Percentiles rank a stretch among this genome's conserved stretches.
Conservation (phyloP, 2,888 invertebrate genomes). For the Tinea semifulvella region DNA sequence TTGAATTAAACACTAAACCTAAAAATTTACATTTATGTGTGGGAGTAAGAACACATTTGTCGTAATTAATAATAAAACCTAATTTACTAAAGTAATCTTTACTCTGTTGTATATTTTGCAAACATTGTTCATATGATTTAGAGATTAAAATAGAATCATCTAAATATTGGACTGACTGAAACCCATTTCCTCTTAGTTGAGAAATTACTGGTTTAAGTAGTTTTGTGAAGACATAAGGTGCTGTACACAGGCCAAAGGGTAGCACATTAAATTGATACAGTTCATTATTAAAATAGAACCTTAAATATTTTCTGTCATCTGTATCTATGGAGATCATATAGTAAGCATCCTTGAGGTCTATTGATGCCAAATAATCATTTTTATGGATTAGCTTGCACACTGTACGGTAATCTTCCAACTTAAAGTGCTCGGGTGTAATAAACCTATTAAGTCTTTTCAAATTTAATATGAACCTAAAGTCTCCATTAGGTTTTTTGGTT, state of each 20-base stretch:
- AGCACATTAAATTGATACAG: slow-evolving; percentile 9
- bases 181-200: slow-evolving; percentile 1
- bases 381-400: slow-evolving; percentile 9
- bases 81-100: slow-evolving; percentile 15
- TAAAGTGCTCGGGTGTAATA: slow-evolving; percentile 6
- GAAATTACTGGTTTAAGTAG: slow-evolving; percentile 7
- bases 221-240: slow-evolving; percentile 11
- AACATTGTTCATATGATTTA: slow-evolving; percentile 15
- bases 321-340: slow-evolving; percentile 5
- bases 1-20: slow-evolving; percentile 18
- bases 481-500: slow-evolving; percentile 13
- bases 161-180: slow-evolving; percentile 14
- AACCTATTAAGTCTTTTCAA: slow-evolving; percentile 15
- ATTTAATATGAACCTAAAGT: slow-evolving; percentile 13
- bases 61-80: slow-evolving; percentile 20
- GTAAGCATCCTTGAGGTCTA: slow-evolving; percentile 12
- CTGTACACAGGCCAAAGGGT: slow-evolving; percentile 7
- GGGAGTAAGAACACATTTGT: slow-evolving; percentile 17
- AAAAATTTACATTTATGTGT: slow-evolving; percentile 16
- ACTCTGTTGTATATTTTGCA: slow-evolving; percentile 16
- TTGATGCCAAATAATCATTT: slow-evolving; percentile 9
- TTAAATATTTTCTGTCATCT: slow-evolving; percentile 8
- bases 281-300: not conserved
- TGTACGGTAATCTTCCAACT: slow-evolving; percentile 13
- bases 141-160: slow-evolving; percentile 18